These are phyloP conservation scores for Pitta sordida DNA, from an alignment of 2,113 vertebrate species.

Conservation along the genomic window DNA sequence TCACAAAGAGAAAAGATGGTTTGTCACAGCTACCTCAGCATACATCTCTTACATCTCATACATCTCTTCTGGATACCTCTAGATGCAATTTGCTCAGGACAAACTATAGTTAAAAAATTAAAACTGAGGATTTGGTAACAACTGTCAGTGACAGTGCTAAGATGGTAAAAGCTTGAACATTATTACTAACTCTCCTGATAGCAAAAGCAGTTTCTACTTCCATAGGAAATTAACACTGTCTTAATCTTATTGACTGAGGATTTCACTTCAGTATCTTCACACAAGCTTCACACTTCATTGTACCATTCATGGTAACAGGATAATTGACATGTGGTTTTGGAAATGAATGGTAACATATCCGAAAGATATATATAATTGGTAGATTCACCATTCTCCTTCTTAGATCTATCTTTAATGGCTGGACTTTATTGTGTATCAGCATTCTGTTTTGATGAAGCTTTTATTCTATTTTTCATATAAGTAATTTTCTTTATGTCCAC, in stretches of 20 bases:
- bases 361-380: background rate
- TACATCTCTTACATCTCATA: no score
- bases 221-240: background rate
- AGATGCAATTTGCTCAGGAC: background rate
- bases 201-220: background rate
- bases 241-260: background rate
- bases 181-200: background rate
- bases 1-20: background rate
- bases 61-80: background rate
- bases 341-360: background rate
- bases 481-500: background rate
- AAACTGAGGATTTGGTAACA: background rate
- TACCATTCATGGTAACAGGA: background rate
- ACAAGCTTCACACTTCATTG: background rate
- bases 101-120: background rate
- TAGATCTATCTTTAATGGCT: background rate
- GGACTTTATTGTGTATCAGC: background rate
- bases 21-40: background rate
- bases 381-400: background rate
- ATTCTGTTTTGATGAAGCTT: background rate
- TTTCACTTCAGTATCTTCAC: background rate
- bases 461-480: background rate
- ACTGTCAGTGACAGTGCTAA: background rate
- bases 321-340: background rate
- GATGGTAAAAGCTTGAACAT: background rate